These are phyloP conservation scores for Hiodon alosoides DNA, from an alignment of 2,113 vertebrate species.

Conservation along the genomic window DNA sequence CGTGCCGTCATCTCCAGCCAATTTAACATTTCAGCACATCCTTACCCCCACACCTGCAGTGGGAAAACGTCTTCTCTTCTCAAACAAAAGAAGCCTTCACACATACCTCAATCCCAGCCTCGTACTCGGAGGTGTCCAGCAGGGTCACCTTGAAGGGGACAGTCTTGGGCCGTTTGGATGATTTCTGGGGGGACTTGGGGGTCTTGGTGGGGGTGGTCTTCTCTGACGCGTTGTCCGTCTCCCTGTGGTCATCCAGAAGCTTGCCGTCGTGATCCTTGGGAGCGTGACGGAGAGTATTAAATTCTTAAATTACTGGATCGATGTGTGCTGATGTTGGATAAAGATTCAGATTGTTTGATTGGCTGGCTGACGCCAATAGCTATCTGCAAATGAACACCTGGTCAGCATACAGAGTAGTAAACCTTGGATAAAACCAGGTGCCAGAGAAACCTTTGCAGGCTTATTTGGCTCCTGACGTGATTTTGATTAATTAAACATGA, in stretches of 20 bases:
- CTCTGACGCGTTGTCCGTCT: slow-evolving; percentile 79
- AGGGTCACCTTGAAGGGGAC: slow-evolving; percentile 82
- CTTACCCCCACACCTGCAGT: neutral
- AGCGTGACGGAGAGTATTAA: neutral
- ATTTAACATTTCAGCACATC: neutral
- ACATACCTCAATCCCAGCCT: slow-evolving; percentile 87
- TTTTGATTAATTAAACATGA: neutral
- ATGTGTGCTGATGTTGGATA: neutral
- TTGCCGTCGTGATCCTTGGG: slow-evolving; percentile 57
- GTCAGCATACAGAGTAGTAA: neutral
- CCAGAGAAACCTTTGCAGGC: neutral
- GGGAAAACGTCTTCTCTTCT: neutral
- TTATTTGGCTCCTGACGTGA: neutral
- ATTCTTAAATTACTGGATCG: neutral
- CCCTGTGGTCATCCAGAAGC: slow-evolving; percentile 65
- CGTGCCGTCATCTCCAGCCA: neutral
- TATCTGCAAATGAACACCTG: slow-evolving; percentile 9
- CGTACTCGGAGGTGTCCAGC: slow-evolving; percentile 79
- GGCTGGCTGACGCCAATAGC: neutral
- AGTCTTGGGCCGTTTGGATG: slow-evolving; percentile 81
- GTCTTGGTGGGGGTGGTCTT: slow-evolving; percentile 86
- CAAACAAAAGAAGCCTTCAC: slow-evolving; percentile 6
- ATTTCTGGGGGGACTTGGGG: slow-evolving; percentile 88
- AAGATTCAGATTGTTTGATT: neutral
- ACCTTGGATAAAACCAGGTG: neutral